Evolutionary conservation across 1,140 invertebrate genomes (phyloP).

Genomic region (Heliconius melpomene): DNA sequence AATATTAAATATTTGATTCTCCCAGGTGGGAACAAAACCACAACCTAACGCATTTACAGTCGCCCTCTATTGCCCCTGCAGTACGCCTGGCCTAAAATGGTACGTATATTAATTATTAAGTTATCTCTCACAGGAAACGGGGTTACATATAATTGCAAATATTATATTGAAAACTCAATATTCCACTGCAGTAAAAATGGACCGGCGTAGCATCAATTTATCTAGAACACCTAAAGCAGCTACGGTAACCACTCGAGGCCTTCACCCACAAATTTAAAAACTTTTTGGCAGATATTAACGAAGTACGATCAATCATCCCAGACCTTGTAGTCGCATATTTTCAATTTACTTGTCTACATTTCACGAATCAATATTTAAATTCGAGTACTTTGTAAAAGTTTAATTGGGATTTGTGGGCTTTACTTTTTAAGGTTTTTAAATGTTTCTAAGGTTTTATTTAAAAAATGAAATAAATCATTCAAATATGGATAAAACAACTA

Average conservation of each 20-base stretch:
- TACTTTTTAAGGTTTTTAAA: not conserved
- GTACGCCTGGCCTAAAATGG: too few relatives aligned
- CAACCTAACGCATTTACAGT: too few relatives aligned
- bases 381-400: not conserved
- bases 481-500: not conserved
- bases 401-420: not conserved
- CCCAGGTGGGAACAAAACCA: too few relatives aligned
- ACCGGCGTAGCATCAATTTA: slow-evolving; percentile 30
- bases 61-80: too few relatives aligned
- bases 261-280: slow-evolving; percentile 36
- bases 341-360: slow-evolving; percentile 14
- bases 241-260: slow-evolving; percentile 34
- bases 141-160: not conserved
- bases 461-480: not conserved
- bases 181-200: slow-evolving; percentile 29
- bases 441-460: not conserved
- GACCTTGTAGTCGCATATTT: slow-evolving; percentile 26
- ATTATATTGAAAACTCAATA: slow-evolving; percentile 14
- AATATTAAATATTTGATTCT: too few relatives aligned
- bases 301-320: slow-evolving; percentile 33
- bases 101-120: too few relatives aligned
- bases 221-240: slow-evolving; percentile 30
- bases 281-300: slow-evolving; percentile 39
- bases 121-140: not conserved
- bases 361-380: not conserved